A percentile compares a stretch with the other conserved stretches of the same genome.
Conservation (phyloP, 1,140 invertebrate genomes). For the Trachymyrmex cornetzi region DNA sequence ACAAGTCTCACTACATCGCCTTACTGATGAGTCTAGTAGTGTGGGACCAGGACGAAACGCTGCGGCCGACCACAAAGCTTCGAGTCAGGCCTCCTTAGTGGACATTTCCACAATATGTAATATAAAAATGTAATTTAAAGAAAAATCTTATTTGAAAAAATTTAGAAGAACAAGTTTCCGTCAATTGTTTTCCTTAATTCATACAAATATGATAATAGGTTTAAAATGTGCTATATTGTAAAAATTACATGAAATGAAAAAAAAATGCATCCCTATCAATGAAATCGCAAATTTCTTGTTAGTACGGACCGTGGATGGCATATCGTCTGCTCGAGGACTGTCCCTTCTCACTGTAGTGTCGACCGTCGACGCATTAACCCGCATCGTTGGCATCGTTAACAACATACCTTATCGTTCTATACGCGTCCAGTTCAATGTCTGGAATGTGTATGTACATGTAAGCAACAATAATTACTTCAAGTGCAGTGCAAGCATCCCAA, state of each 20-base stretch:
- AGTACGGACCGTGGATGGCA: conserved; percentile 70
- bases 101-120: no score
- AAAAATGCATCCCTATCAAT: background rate
- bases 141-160: conserved; percentile 19
- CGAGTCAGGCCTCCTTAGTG: no score
- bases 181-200: conserved; percentile 26
- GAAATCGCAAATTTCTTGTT: conserved; percentile 83
- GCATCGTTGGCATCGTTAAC: conserved; percentile 81
- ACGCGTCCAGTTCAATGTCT: conserved; percentile 70
- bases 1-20: no score
- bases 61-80: no score
- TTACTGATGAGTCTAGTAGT: no score
- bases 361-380: conserved; percentile 79
- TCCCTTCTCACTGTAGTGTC: conserved; percentile 56
- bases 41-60: no score
- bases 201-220: conserved; percentile 7
- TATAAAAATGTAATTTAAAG: background rate
- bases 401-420: conserved; percentile 82
- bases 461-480: conserved; percentile 64
- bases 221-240: conserved; percentile 57
- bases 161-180: conserved; percentile 32
- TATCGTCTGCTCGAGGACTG: conserved; percentile 59
- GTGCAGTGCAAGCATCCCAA: conserved; percentile 48
- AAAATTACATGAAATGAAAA: conserved; percentile 6
- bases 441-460: conserved; percentile 76